A percentile compares a stretch with the other conserved stretches of the same genome.
Conservation (phyloP, 2,797 vertebrate genomes). For the Lerista edwardsae region DNA sequence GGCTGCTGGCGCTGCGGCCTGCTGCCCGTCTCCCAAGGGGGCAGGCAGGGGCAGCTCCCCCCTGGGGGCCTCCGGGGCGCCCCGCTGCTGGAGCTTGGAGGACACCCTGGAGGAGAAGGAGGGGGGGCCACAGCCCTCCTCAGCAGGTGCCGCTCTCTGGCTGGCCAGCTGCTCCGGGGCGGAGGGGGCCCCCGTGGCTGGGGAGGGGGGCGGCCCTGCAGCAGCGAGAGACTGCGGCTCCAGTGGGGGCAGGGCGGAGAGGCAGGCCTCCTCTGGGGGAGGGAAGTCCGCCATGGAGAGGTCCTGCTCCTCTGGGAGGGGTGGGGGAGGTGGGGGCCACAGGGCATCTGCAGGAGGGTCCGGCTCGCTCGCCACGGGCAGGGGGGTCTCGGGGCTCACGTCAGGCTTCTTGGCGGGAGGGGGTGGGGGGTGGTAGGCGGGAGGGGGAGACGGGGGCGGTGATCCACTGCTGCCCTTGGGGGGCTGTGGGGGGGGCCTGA, state of each 20-base stretch:
- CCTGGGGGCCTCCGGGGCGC: rapidly evolving
- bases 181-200: not conserved
- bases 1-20: rapidly evolving
- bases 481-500: slow-evolving; percentile 21
- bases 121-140: rapidly evolving
- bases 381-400: slow-evolving; percentile 52
- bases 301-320: slow-evolving; percentile 78
- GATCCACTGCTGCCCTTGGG: slow-evolving; percentile 53
- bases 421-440: slow-evolving; percentile 88
- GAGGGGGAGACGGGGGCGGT: slow-evolving; percentile 87
- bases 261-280: slow-evolving; percentile 87
- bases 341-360: slow-evolving; percentile 67
- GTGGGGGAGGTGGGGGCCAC: slow-evolving; percentile 93
- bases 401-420: slow-evolving; percentile 82
- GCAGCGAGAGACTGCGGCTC: not conserved
- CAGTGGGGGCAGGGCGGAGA: slow-evolving; percentile 79
- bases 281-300: slow-evolving; percentile 86
- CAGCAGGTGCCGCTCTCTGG: not conserved
- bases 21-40: rapidly evolving
- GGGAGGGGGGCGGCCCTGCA: not conserved
- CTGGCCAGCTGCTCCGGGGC: rapidly evolving
- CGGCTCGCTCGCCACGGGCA: slow-evolving; percentile 51
- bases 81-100: slow-evolving; percentile 35
- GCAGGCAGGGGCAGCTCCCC: rapidly evolving
- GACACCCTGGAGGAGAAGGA: not conserved